Conservation (phyloP, 2,113 vertebrate genomes). For the Sporophila hypoxantha region DNA sequence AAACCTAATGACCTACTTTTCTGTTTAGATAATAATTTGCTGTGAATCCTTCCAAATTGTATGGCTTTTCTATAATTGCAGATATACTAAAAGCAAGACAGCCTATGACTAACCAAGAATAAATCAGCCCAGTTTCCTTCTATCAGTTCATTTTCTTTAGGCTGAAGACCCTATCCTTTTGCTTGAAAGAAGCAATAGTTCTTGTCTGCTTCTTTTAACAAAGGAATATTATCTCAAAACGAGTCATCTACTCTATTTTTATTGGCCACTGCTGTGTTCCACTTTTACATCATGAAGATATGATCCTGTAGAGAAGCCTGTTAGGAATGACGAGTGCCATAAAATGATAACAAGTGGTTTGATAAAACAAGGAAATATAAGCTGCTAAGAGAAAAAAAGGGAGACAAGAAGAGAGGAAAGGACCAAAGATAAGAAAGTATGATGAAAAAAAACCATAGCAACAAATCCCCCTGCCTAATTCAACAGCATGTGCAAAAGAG, state of each 20-base stretch:
- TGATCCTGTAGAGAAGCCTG: not conserved
- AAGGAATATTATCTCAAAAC: not conserved
- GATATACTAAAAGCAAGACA: not conserved
- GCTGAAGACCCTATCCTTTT: not conserved
- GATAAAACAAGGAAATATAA: not conserved
- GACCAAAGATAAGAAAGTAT: not conserved
- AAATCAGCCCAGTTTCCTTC: not conserved
- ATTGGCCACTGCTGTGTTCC: not conserved
- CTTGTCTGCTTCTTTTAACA: not conserved
- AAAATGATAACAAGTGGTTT: not conserved
- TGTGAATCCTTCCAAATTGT: not conserved
- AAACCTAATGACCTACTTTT: not conserved
- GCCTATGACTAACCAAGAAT: conserved; percentile 26
- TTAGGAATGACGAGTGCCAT: not conserved
- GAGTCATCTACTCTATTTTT: not conserved
- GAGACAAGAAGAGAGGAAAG: not conserved
- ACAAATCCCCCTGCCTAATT: not conserved
- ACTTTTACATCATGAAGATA: not conserved
- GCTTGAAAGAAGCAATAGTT: not conserved
- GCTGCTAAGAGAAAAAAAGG: not conserved
- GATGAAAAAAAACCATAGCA: not conserved
- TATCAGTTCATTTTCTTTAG: not conserved
- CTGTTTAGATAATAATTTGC: not conserved
- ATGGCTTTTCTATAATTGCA: not conserved
- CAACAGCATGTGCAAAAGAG: not conserved